Evolutionary conservation across 2,797 vertebrate genomes (phyloP).

Genomic region (Propithecus perrieri): DNA sequence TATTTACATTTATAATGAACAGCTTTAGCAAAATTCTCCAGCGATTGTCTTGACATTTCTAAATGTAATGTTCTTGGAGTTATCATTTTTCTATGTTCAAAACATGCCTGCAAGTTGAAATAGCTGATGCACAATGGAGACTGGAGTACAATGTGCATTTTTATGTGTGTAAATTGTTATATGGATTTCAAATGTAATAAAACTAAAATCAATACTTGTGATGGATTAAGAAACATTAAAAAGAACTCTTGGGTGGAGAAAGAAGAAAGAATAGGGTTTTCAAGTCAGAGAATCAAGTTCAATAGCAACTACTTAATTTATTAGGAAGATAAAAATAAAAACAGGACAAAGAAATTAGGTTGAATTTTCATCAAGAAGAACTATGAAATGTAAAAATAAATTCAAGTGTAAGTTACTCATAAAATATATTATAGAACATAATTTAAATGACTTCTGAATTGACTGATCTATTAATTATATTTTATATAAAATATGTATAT

Average conservation of each 20-base stretch:
- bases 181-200: not conserved
- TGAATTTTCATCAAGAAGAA: conserved; percentile 26
- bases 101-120: not conserved
- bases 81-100: conserved; percentile 44
- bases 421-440: not conserved
- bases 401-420: not conserved
- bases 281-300: not conserved
- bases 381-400: not conserved
- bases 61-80: conserved; percentile 47
- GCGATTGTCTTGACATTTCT: not conserved
- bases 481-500: not conserved
- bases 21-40: conserved; percentile 8
- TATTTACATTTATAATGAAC: not conserved
- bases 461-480: not conserved
- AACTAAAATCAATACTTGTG: not conserved
- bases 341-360: not conserved
- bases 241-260: not conserved
- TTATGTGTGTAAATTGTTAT: not conserved
- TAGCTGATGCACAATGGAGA: not conserved
- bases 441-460: not conserved
- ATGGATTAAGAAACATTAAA: not conserved
- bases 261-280: not conserved
- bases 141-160: not conserved
- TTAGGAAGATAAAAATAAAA: not conserved
- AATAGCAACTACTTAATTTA: not conserved